phyloP scores from a whole-genome alignment of 2,888 invertebrate genomes.

The Archips crataeganus region DNA sequence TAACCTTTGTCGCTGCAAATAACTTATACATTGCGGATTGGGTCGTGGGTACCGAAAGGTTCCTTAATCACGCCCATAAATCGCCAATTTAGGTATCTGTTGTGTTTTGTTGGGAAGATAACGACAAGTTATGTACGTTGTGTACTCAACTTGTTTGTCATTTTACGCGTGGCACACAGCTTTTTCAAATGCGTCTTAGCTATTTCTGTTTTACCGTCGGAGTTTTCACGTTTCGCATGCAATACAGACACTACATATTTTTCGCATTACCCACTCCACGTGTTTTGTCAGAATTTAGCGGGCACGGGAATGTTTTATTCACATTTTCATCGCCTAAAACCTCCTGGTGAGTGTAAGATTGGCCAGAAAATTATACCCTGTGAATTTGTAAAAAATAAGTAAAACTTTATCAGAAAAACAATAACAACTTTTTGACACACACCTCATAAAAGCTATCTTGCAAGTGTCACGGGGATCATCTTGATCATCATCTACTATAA shows the following conservation, averaged over 20 bases:
- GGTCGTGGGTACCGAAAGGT: neutral
- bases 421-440: no score
- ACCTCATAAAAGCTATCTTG: no score
- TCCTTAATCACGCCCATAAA: constrained; percentile 24
- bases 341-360: neutral
- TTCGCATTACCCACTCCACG: constrained; percentile 8
- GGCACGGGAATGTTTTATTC: constrained; percentile 11
- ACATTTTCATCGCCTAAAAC: constrained; percentile 5
- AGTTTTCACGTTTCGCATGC: constrained; percentile 3
- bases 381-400: neutral
- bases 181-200: neutral
- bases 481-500: neutral
- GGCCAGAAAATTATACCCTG: neutral
- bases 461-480: no score
- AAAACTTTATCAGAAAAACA: no score
- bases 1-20: constrained; percentile 14
- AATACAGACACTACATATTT: neutral
- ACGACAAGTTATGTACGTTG: neutral
- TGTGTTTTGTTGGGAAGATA: constrained; percentile 21
- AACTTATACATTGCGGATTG: constrained; percentile 15
- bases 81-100: constrained; percentile 25
- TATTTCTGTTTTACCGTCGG: neutral
- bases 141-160: neutral
- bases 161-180: neutral
- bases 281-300: constrained; percentile 1